Conservation (phyloP, 2,888 invertebrate species). For the Apeira syringaria region DNA sequence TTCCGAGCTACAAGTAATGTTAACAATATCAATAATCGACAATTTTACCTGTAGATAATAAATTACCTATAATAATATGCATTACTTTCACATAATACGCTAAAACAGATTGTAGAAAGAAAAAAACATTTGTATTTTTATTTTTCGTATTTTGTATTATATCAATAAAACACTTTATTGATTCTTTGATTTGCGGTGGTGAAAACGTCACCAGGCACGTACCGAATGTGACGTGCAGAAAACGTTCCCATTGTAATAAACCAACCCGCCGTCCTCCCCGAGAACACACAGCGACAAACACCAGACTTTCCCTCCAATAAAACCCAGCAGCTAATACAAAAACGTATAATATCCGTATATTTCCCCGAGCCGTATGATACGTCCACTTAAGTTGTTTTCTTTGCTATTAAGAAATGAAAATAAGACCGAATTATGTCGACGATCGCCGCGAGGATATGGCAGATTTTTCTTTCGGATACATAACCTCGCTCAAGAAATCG, state of each 20-base stretch:
- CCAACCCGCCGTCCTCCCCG: background rate
- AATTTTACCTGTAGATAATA: no score
- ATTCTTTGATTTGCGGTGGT: no score
- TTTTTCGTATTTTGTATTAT: no score
- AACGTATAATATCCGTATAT: slow-evolving; percentile 23
- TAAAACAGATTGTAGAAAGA: no score
- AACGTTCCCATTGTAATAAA: background rate
- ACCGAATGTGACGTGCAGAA: slow-evolving; percentile 17
- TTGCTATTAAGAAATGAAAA: slow-evolving; percentile 34
- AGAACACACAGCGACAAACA: slow-evolving; percentile 9
- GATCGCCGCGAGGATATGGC: slow-evolving; percentile 22
- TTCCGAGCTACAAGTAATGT: no score
- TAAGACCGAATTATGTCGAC: slow-evolving; percentile 29
- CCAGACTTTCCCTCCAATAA: slow-evolving; percentile 12
- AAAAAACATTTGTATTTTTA: no score
- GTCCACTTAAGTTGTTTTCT: slow-evolving; percentile 33
- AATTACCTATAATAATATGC: no score
- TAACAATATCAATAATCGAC: no score
- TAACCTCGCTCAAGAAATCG: slow-evolving; percentile 4
- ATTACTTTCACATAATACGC: no score
- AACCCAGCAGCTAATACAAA: slow-evolving; percentile 12
- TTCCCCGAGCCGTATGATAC: slow-evolving; percentile 24
- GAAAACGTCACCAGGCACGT: no score
- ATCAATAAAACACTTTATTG: no score
- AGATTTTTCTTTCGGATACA: slow-evolving; percentile 19